These are phyloP conservation scores for Malacoraja senta DNA, from an alignment of 2,797 vertebrate species.

Conservation along the genomic window DNA sequence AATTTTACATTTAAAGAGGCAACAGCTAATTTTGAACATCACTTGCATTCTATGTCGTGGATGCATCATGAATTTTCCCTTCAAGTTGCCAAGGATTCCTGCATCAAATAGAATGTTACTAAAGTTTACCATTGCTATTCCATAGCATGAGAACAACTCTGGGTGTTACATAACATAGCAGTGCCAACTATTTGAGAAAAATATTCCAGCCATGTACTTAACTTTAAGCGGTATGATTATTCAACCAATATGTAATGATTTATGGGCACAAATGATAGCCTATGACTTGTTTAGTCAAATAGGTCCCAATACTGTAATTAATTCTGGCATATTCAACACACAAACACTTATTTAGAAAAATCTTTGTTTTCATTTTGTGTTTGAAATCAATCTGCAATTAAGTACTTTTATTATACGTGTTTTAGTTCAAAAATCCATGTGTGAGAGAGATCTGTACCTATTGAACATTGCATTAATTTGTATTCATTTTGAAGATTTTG, in stretches of 20 bases:
- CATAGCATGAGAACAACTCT: background rate
- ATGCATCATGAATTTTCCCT: background rate
- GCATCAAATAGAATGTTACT: background rate
- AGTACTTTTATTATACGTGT: background rate
- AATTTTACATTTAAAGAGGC: background rate
- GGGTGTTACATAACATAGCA: background rate
- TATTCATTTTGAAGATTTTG: background rate
- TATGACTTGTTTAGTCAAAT: background rate
- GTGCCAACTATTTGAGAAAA: background rate
- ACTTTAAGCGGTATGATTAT: background rate
- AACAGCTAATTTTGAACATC: background rate
- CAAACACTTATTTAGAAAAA: background rate
- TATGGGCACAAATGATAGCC: background rate
- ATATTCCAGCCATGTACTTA: background rate
- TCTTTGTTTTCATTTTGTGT: background rate
- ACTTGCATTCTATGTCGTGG: background rate
- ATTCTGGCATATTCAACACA: background rate
- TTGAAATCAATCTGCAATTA: background rate
- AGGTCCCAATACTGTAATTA: background rate
- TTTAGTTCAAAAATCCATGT: background rate
- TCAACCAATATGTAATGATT: background rate
- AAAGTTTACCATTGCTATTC: background rate
- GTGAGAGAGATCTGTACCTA: background rate
- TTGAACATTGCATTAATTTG: too few relatives aligned
- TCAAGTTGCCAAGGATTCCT: background rate